Base-by-base conservation (phyloP, 2,888 invertebrate species). In the Gastracanthus pulcherrimus region DNA sequence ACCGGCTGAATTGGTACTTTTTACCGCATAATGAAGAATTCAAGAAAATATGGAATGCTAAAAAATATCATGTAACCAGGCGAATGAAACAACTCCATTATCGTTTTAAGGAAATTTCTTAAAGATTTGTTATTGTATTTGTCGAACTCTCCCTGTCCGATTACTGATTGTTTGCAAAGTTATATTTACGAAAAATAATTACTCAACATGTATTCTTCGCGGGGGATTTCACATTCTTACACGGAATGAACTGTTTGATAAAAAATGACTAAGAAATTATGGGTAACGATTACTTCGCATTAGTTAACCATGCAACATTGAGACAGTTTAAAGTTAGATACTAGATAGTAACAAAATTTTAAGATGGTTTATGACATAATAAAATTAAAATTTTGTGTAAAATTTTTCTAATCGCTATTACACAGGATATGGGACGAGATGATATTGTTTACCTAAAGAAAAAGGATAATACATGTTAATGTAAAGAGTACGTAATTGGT, bases 111-210 rank as follows among this genome's bases (percentile, higher is more conserved):
- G 23, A 31, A 62, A 31, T 62, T 29, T 23, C 9, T 36, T 48
- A 11, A 16, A n/a, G 13, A 36, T 66, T 64, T 66, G n/a, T 76
- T 55, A 66, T 75, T 64, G 60, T 16, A 51, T 19, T 51, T 55
- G 23, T 36, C 9, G 2, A n/a, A 75, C 55, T 55, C 31, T 31
- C 5, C 29, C 23, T n/a, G 29, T n/a, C 5, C 48, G 36, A 55
- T 60, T 19, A 3, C 19, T 16, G 34, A 55, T 51, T 69, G 23
- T 45, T 67, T 26, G 13, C 13, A 19, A 58, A 41, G n/a, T 45
- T 38, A 58, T 58, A 76, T 67, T 55, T 45, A 36, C 64, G 13
- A 75, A 62, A 75, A 64, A 23, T 1, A 11, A 66, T 66, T 55
- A 19, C n/a, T 19, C 36, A 76, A 55, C 38, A 6, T 23, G 76